Evolutionary conservation across 1,140 invertebrate species (phyloP).

Genomic region (Eriocheir sinensis): DNA sequence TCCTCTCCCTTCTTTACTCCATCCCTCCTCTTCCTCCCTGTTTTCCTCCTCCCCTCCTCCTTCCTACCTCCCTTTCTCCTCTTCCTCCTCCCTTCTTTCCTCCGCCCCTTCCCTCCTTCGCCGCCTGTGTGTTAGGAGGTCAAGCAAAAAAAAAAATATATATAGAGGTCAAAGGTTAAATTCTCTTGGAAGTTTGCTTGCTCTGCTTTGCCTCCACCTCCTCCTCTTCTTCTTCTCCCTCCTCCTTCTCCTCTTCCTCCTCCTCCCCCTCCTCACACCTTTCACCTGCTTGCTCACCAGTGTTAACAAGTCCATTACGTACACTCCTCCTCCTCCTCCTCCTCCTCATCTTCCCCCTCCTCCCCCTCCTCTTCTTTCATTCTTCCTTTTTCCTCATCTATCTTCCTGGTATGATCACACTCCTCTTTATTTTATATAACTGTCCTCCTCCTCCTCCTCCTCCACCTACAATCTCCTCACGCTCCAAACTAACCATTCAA

Average conservation of each 20-base stretch:
- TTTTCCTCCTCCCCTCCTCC: background rate
- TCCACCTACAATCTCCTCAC: too few species aligned
- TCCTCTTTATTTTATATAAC: too few species aligned
- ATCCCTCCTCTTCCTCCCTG: background rate
- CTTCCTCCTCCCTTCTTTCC: constrained; percentile 19
- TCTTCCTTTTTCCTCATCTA: too few species aligned
- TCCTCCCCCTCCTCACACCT: background rate
- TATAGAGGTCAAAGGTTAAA: too few species aligned
- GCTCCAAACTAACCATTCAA: too few species aligned
- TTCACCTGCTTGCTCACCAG: too few species aligned
- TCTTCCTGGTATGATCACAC: too few species aligned
- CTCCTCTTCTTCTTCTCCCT: constrained; percentile 4
- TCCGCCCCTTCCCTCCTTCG: background rate
- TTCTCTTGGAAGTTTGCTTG: background rate
- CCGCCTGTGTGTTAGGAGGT: too few species aligned
- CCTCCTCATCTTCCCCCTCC: background rate
- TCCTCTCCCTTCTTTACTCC: background rate
- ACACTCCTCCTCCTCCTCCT: background rate
- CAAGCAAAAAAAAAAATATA: too few species aligned
- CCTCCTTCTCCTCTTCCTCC: background rate
- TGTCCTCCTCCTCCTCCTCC: too few species aligned
- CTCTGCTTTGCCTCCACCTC: background rate
- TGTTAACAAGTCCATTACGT: too few species aligned
- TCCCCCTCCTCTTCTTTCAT: too few species aligned
- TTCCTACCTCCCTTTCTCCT: background rate